Conservation (phyloP, 2,888 invertebrate genomes). For the Thecophora atra region DNA sequence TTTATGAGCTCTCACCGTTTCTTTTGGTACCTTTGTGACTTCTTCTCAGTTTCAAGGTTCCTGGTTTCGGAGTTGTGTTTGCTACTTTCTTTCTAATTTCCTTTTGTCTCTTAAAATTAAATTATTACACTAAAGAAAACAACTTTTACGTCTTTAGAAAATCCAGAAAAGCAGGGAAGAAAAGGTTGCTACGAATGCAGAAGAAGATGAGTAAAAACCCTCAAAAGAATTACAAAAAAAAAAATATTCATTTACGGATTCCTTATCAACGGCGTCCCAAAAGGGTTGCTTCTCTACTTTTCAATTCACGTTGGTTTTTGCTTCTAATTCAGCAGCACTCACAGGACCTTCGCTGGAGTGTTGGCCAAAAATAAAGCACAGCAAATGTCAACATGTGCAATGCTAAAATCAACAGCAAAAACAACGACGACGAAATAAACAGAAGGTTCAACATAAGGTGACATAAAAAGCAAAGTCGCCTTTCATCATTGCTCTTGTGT, state of each 20-base stretch:
- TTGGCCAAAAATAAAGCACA: slow-evolving; percentile 19
- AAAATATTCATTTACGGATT: not conserved
- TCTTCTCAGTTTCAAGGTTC: not conserved
- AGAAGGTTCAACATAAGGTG: not conserved
- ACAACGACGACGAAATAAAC: not conserved
- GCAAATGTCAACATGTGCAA: slow-evolving; percentile 33
- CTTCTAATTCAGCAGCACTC: not conserved
- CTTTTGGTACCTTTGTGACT: not conserved
- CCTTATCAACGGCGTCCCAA: slow-evolving; percentile 14
- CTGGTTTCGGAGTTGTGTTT: not conserved
- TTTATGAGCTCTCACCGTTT: slow-evolving; percentile 15
- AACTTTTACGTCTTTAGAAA: too few relatives aligned
- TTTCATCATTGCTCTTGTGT: not conserved
- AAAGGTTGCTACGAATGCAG: too few relatives aligned
- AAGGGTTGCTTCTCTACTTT: slow-evolving; percentile 8
- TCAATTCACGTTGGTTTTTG: slow-evolving; percentile 17
- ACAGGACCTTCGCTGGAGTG: slow-evolving; percentile 7
- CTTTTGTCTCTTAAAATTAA: slow-evolving; percentile 7
- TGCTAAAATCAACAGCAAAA: not conserved
- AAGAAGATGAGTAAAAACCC: not conserved
- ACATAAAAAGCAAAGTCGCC: not conserved
- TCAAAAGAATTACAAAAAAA: slow-evolving; percentile 13
- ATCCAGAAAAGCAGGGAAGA: too few relatives aligned
- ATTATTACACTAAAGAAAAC: slow-evolving; percentile 27
- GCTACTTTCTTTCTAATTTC: not conserved